Conservation (phyloP, 1,140 invertebrate species). For the Archivesica marissinica region DNA sequence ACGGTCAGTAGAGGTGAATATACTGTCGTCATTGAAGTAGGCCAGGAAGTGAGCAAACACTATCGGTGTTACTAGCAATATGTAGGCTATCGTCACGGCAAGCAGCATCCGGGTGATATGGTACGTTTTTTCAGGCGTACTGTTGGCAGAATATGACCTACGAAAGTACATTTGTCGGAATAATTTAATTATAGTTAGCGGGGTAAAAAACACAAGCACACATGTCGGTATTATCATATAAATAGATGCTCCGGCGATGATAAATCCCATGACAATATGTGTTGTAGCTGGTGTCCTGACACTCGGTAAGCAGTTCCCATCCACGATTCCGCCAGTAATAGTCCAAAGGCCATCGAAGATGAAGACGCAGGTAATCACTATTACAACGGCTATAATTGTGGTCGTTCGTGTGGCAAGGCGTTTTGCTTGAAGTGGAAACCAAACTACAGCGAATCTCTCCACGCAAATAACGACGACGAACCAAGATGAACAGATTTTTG, state of each 20-base stretch:
- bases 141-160: not conserved
- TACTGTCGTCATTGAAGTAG: slow-evolving; percentile 46
- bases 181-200: slow-evolving; percentile 23
- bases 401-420: slow-evolving; percentile 52
- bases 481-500: slow-evolving; percentile 75
- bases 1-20: slow-evolving; percentile 52
- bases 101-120: slow-evolving; percentile 59
- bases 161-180: slow-evolving; percentile 4
- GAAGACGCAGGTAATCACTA: not conserved
- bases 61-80: slow-evolving; percentile 64
- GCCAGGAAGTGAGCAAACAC: slow-evolving; percentile 49
- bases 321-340: slow-evolving; percentile 54
- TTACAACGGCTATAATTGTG: not conserved
- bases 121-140: not conserved
- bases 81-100: slow-evolving; percentile 55
- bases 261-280: not conserved
- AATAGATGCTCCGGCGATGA: slow-evolving; percentile 25
- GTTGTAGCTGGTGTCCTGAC: not conserved
- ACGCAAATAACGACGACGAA: slow-evolving; percentile 70
- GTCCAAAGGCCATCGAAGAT: slow-evolving; percentile 62
- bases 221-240: slow-evolving; percentile 34
- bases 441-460: slow-evolving; percentile 72
- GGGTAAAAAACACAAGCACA: slow-evolving; percentile 33
- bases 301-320: slow-evolving; percentile 63
- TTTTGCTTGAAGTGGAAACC: slow-evolving; percentile 70